These are phyloP conservation scores for Alectoris magna DNA, from an alignment of 2,797 vertebrate species.

Conservation along the genomic window DNA sequence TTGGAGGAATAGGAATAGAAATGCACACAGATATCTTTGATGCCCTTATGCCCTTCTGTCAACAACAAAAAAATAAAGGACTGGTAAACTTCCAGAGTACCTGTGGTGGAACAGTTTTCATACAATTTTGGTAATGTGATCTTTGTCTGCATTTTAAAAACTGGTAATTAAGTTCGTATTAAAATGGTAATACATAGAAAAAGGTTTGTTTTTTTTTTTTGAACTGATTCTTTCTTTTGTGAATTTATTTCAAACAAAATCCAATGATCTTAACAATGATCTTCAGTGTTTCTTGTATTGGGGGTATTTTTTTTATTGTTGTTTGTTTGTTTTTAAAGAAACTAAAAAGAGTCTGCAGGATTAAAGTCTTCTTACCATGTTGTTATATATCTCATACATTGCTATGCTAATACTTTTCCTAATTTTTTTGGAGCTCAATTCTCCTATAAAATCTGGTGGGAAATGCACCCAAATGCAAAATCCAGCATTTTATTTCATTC, in stretches of 20 bases:
- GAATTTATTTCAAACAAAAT: neutral
- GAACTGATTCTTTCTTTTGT: neutral
- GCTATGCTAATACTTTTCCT: neutral
- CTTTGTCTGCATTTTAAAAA: neutral
- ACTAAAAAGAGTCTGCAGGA: neutral
- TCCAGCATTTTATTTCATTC: accelerated
- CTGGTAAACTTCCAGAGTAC: neutral
- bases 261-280: neutral
- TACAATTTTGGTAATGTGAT: neutral
- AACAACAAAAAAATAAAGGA: too few relatives aligned
- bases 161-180: neutral
- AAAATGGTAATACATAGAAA: neutral
- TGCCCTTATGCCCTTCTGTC: neutral
- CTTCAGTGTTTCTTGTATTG: neutral
- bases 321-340: neutral
- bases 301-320: too few relatives aligned
- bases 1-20: too few relatives aligned
- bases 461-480: neutral
- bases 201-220: neutral
- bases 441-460: neutral
- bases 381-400: neutral
- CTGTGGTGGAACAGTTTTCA: neutral
- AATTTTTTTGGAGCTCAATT: neutral
- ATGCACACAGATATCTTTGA: neutral
- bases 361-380: neutral